Evolutionary conservation across 2,888 invertebrate genomes (phyloP).

Genomic region (Ormyrus thymus): DNA sequence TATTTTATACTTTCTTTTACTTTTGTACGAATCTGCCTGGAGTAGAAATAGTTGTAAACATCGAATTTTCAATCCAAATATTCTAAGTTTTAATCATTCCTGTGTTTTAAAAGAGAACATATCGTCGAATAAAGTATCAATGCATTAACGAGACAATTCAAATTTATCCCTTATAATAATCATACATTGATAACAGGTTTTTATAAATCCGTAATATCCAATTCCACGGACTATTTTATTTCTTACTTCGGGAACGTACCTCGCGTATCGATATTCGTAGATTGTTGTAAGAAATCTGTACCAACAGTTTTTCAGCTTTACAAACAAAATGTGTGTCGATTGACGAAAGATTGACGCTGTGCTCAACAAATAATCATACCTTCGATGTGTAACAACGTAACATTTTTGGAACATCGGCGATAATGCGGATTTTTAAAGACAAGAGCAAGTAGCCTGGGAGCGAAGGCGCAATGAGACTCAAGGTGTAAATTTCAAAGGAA

Average conservation of each 20-base stretch:
- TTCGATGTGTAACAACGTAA: constrained; percentile 44
- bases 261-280: constrained; percentile 56
- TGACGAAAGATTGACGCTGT: constrained; percentile 53
- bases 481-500: constrained; percentile 41
- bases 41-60: constrained; percentile 48
- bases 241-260: constrained; percentile 57
- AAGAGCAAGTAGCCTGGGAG: not conserved
- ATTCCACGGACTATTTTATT: constrained; percentile 11
- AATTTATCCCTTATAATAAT: constrained; percentile 26
- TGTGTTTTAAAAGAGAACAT: constrained; percentile 30
- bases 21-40: constrained; percentile 50
- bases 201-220: constrained; percentile 53
- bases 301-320: constrained; percentile 18
- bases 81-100: constrained; percentile 43
- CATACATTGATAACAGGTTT: constrained; percentile 30
- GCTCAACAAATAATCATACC: constrained; percentile 56
- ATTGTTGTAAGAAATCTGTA: constrained; percentile 30
- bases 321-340: constrained; percentile 24
- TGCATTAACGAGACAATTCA: constrained; percentile 32
- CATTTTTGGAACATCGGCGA: constrained; percentile 40
- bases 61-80: constrained; percentile 39
- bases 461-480: constrained; percentile 9
- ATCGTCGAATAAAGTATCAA: constrained; percentile 13
- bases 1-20: constrained; percentile 57
- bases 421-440: constrained; percentile 55